Conservation (phyloP, 1,140 invertebrate genomes). For the Acromyrmex heyeri region DNA sequence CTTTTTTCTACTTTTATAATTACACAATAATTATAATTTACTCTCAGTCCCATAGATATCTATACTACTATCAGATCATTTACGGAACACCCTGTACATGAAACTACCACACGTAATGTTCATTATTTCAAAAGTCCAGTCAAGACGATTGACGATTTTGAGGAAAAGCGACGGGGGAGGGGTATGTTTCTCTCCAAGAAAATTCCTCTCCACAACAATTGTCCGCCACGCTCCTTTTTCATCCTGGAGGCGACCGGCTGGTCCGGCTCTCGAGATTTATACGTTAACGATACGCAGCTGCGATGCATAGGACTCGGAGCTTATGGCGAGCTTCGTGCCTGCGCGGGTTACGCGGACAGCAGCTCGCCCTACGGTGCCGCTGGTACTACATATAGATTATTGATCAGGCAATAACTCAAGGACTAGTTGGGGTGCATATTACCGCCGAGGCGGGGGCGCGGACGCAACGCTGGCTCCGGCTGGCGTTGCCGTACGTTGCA, state of each 20-base stretch:
- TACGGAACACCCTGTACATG: too few species aligned
- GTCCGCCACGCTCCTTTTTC: slow-evolving; percentile 47
- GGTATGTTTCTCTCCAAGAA: neutral
- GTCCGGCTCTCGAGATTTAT: slow-evolving; percentile 68
- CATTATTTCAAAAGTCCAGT: neutral
- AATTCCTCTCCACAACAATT: slow-evolving; percentile 3
- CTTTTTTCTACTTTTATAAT: too few species aligned
- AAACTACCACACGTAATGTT: neutral
- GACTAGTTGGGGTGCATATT: slow-evolving; percentile 86
- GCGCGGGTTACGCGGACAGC: slow-evolving; percentile 82
- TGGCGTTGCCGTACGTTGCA: slow-evolving; percentile 77
- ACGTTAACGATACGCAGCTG: slow-evolving; percentile 80
- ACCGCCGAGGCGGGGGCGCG: slow-evolving; percentile 74
- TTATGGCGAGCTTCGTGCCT: slow-evolving; percentile 75
- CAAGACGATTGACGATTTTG: neutral
- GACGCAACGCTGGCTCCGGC: slow-evolving; percentile 75
- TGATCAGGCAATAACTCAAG: slow-evolving; percentile 86
- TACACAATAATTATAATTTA: too few species aligned
- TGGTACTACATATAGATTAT: slow-evolving; percentile 85
- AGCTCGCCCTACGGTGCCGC: slow-evolving; percentile 80
- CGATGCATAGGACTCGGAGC: slow-evolving; percentile 81
- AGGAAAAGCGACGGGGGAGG: neutral
- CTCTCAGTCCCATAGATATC: too few species aligned
- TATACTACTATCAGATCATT: too few species aligned
- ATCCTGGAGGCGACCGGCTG: slow-evolving; percentile 38